phyloP scores from a whole-genome alignment of 2,888 invertebrate genomes.

The Torymus auratus region DNA sequence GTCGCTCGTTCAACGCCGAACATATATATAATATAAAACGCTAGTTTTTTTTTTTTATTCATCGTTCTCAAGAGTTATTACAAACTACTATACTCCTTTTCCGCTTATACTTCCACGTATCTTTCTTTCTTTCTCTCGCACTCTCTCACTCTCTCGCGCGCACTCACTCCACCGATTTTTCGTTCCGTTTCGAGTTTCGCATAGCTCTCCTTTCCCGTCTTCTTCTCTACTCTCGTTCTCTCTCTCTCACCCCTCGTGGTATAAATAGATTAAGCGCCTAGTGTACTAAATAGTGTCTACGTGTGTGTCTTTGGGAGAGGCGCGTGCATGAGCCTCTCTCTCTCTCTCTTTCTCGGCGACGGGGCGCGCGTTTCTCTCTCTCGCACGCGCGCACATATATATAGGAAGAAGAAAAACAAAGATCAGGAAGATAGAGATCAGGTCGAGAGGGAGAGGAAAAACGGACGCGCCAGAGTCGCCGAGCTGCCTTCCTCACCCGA shows the following conservation, averaged over 20 bases:
- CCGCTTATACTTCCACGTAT: conserved; percentile 14
- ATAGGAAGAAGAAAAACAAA: conserved; percentile 27
- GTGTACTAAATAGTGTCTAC: conserved; percentile 49
- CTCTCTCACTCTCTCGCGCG: conserved; percentile 17
- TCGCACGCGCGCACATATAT: conserved; percentile 5
- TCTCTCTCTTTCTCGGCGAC: not conserved
- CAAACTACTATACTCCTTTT: conserved; percentile 35
- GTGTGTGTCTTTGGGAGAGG: conserved; percentile 54
- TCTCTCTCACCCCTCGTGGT: conserved; percentile 40
- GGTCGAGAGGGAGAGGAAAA: conserved; percentile 20
- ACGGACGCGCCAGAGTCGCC: conserved; percentile 24
- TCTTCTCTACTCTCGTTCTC: conserved; percentile 4
- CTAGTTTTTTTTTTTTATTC: not conserved
- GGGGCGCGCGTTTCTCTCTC: conserved; percentile 9
- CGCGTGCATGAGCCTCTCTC: conserved; percentile 19
- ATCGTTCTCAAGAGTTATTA: conserved; percentile 26
- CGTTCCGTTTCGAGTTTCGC: conserved; percentile 29
- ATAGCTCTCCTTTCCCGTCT: not conserved
- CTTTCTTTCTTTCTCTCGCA: conserved; percentile 24
- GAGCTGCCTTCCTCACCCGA: conserved; percentile 4
- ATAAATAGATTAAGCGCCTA: conserved; percentile 55
- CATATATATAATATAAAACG: not conserved
- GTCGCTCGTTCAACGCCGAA: too few relatives aligned
- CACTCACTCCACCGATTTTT: conserved; percentile 8
- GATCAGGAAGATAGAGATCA: conserved; percentile 52